These are phyloP conservation scores for Lycaena phlaeas DNA, from an alignment of 2,888 invertebrate genomes.

Conservation along the genomic window DNA sequence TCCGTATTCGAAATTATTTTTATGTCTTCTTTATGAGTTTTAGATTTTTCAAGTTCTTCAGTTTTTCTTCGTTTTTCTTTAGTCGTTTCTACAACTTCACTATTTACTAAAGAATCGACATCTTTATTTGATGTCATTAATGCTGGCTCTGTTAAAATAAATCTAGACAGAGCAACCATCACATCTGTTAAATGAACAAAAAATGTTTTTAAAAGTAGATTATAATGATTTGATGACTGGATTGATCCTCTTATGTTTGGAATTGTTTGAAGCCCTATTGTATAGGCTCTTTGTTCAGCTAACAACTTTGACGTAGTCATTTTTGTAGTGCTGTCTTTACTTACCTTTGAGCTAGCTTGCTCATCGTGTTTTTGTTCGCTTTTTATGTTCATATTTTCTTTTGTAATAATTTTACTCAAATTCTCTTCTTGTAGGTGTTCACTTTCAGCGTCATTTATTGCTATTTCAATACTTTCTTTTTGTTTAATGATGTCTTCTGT, in stretches of 20 bases:
- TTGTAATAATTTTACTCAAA: too few relatives aligned
- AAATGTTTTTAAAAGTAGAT: conserved; percentile 53
- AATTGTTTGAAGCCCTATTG: conserved; percentile 50
- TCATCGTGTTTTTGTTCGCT: conserved; percentile 11
- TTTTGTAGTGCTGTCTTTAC: conserved; percentile 11
- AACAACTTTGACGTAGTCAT: conserved; percentile 22
- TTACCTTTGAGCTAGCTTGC: conserved; percentile 16
- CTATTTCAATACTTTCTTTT: background rate
- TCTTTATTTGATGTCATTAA: background rate
- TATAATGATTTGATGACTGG: conserved; percentile 43
- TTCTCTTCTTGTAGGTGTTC: too few relatives aligned
- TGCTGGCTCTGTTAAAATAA: conserved; percentile 40
- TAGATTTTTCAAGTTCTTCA: too few relatives aligned
- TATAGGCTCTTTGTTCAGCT: conserved; percentile 42
- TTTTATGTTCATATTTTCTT: background rate
- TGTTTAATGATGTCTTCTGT: background rate
- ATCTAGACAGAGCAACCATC: conserved; percentile 57
- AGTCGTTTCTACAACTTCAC: conserved; percentile 13
- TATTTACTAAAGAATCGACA: background rate
- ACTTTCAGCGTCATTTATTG: too few relatives aligned
- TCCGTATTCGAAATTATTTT: too few relatives aligned
- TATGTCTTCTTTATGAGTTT: too few relatives aligned
- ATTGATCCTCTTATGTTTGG: conserved; percentile 44
- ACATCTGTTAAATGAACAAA: conserved; percentile 61
- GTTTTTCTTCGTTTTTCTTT: too few relatives aligned